Evolutionary conservation across 2,113 vertebrate genomes (phyloP), one percentile per base, ranked within the genome.

Genomic region (Leptodactylus fuscus): DNA sequence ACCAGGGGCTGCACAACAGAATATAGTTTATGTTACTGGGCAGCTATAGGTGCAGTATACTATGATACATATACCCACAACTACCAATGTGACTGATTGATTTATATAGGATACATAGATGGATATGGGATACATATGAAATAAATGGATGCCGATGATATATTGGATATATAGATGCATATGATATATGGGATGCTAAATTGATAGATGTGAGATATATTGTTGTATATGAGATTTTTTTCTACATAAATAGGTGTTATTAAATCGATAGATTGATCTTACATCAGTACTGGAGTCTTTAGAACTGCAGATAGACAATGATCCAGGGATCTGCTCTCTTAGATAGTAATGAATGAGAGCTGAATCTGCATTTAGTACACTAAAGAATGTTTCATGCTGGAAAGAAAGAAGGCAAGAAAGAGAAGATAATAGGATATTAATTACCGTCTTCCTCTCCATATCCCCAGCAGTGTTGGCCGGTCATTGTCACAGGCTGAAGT

Each of bases 381-480:
- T n/a, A 34, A 85, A 74, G 83, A 85, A 85, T 69, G 73, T 77
- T 65, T 5, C 55, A 7, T 62, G 67, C 32, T 38, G 34, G 32
- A 34, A 70, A 13, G 34, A 15, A 22, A 55, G 44, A 81, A 58
- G 41, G 41, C 4, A 44, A 0, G 13, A 87, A 49, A 29, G 20
- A 86, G 32, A n/a, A n/a, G n/a, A n/a, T 15, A n/a, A 2, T 88
- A 9, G 9, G 81, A 83, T n/a, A 11, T 20, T 32, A 87, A 79
- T 95, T 95, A 99, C 98, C 98, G 90, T 98, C 94, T 87, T 96
- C 93, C 88, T 94, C 94, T 84, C 96, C 96, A 82, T 99, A 99
- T 88, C 97, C 97, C 98, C 97, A 99, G 74, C 90, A 81, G 87
- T 88, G 93, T 73, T 95, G 92, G 55, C 96, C 95, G 22, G 95